Conservation (phyloP, 1,140 invertebrate genomes). For the Nebria ingens region DNA sequence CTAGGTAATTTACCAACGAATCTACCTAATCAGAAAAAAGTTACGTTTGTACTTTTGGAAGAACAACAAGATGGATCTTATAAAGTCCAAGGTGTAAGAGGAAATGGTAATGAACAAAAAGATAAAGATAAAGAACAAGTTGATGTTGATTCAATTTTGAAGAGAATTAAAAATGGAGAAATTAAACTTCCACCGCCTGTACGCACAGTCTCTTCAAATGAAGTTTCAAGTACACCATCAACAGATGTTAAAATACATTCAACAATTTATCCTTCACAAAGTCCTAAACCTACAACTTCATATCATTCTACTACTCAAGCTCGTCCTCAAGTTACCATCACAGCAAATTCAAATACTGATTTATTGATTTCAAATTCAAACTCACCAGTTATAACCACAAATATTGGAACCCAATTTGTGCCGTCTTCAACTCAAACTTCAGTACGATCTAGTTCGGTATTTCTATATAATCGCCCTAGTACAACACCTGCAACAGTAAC, state of each 20-base stretch:
- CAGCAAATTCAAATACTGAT: conserved; percentile 27
- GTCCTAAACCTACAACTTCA: conserved; percentile 17
- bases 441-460: not conserved
- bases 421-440: conserved; percentile 22
- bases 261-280: conserved; percentile 30
- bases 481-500: conserved; percentile 19
- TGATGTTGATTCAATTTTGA: conserved; percentile 69
- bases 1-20: conserved; percentile 49
- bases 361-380: conserved; percentile 32
- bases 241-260: conserved; percentile 21
- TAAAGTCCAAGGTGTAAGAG: conserved; percentile 68
- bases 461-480: not conserved
- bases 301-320: conserved; percentile 13
- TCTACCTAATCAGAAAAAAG: conserved; percentile 62
- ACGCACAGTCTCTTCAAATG: conserved; percentile 35
- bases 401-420: conserved; percentile 29
- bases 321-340: conserved; percentile 27
- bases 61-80: conserved; percentile 73
- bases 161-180: conserved; percentile 69
- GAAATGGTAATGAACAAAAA: conserved; percentile 36
- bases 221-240: conserved; percentile 31
- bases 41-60: conserved; percentile 74
- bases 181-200: conserved; percentile 62
- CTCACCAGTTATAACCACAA: conserved; percentile 32
- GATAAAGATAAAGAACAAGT: conserved; percentile 50